These are phyloP conservation scores for Burhinus bistriatus DNA, from an alignment of 2,113 vertebrate species.

Conservation along the genomic window DNA sequence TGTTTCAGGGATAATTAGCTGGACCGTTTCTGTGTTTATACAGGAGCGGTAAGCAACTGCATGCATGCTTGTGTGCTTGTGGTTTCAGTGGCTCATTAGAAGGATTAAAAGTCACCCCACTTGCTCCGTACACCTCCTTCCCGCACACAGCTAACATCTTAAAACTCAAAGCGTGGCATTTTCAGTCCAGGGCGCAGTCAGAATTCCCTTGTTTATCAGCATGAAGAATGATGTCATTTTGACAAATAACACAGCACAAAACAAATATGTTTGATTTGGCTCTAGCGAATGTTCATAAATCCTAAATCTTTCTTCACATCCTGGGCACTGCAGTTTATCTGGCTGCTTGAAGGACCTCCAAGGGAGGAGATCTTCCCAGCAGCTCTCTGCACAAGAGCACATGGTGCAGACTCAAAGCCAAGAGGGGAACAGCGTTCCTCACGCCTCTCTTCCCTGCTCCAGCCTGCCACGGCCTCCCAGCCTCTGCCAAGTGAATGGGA, in stretches of 20 bases:
- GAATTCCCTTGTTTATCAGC: slow-evolving; percentile 49
- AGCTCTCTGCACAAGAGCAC: background rate
- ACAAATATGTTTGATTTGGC: slow-evolving; percentile 66
- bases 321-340: slow-evolving; percentile 46
- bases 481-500: background rate
- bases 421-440: background rate
- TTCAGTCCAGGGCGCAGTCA: slow-evolving; percentile 29
- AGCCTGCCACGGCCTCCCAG: background rate
- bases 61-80: background rate
- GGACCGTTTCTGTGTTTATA: background rate
- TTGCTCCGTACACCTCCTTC: slow-evolving; percentile 20
- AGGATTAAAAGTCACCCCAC: slow-evolving; percentile 23
- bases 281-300: background rate
- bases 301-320: slow-evolving; percentile 57
- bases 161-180: slow-evolving; percentile 19
- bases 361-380: slow-evolving; percentile 56
- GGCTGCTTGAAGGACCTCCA: slow-evolving; percentile 43
- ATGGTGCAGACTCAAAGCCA: background rate
- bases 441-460: background rate
- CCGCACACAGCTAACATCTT: slow-evolving; percentile 16
- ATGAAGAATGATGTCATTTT: slow-evolving; percentile 54
- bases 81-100: slow-evolving; percentile 22
- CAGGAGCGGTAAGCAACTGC: background rate
- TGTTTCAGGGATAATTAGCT: background rate
- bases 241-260: slow-evolving; percentile 60